These are phyloP conservation scores for Anguilla japonica DNA, from an alignment of 2,113 vertebrate genomes.

Conservation along the genomic window DNA sequence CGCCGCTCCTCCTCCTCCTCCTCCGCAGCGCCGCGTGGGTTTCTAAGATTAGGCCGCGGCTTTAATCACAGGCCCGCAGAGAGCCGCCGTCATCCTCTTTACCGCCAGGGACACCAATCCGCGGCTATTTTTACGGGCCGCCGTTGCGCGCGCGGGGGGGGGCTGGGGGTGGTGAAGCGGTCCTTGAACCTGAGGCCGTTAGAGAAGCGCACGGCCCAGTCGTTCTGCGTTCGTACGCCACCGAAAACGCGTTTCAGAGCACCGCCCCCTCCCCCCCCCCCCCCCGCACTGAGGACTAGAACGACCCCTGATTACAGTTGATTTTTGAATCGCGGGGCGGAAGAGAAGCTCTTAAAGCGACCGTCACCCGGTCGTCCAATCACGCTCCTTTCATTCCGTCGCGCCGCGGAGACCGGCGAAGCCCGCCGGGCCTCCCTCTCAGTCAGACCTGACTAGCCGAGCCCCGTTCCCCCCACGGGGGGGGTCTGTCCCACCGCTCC, in stretches of 20 bases:
- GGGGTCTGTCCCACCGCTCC: slow-evolving; percentile 14
- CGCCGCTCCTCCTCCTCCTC: too few species aligned
- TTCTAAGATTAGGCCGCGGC: neutral
- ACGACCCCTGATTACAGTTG: too few species aligned
- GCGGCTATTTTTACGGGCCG: neutral
- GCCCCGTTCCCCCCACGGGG: neutral
- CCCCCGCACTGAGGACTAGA: too few species aligned
- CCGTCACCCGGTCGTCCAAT: neutral
- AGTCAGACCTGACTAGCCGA: neutral
- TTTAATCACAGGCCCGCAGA: neutral
- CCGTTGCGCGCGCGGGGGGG: too few species aligned
- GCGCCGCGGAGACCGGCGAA: neutral
- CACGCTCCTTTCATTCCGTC: neutral
- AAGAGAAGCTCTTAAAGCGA: too few species aligned
- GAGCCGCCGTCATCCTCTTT: too few species aligned
- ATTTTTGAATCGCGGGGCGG: too few species aligned
- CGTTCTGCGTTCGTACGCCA: neutral
- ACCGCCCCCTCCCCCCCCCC: too few species aligned
- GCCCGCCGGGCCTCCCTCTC: neutral
- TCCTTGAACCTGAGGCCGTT: neutral
- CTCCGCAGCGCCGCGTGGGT: neutral
- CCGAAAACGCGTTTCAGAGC: neutral
- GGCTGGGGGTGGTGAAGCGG: too few species aligned
- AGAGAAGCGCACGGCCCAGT: neutral
- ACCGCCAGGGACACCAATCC: neutral